Evolutionary conservation across 1,140 invertebrate species (phyloP).

Genomic region (Euwallacea fornicatus): DNA sequence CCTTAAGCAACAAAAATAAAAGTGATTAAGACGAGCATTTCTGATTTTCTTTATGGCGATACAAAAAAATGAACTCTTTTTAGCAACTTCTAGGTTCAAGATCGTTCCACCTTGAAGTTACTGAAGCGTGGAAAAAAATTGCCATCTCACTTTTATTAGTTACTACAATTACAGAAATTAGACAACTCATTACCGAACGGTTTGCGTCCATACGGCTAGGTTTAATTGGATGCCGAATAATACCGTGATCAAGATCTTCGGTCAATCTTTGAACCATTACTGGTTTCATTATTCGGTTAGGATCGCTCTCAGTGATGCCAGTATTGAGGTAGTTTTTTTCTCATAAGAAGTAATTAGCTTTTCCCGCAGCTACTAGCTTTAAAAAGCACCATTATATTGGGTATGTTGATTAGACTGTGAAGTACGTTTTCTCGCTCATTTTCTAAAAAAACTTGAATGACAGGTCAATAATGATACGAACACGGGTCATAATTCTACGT

Average conservation of each 20-base stretch:
- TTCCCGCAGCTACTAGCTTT: too few species aligned
- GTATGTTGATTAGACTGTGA: too few species aligned
- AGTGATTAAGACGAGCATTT: neutral
- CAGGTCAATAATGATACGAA: too few species aligned
- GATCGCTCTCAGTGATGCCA: too few species aligned
- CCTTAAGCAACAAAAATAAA: conserved; percentile 19
- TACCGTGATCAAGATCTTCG: neutral
- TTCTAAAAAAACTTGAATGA: too few species aligned
- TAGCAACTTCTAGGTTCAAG: neutral
- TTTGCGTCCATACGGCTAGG: neutral
- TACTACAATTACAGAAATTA: conserved; percentile 6
- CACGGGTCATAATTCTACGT: too few species aligned
- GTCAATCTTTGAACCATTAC: conserved; percentile 8
- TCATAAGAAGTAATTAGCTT: too few species aligned
- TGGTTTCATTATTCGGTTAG: neutral
- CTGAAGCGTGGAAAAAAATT: neutral
- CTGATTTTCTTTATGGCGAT: too few species aligned
- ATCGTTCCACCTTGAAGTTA: neutral
- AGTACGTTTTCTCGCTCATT: too few species aligned
- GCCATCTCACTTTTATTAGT: conserved; percentile 1
- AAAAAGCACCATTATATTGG: too few species aligned
- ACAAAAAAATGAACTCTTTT: neutral
- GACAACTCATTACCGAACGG: conserved; percentile 7
- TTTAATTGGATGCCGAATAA: neutral
- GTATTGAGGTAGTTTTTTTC: too few species aligned